Evolutionary conservation across 2,113 vertebrate species (phyloP), one percentile per base, ranked within the genome.

Genomic region (Cygnus atratus): DNA sequence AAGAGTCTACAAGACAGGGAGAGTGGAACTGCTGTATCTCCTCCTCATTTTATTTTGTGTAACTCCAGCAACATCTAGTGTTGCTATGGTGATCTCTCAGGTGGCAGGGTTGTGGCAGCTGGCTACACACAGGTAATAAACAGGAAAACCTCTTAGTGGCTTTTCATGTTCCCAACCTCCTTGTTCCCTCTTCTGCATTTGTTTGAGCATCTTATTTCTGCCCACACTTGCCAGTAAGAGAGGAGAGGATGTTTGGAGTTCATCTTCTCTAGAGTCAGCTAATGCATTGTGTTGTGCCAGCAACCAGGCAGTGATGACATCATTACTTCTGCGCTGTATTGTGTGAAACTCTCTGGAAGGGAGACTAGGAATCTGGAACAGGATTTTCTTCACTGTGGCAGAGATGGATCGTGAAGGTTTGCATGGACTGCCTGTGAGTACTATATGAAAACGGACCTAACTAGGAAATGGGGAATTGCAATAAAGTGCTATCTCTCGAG

Each of bases 11-110:
- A 4, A 37, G 46, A 61, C 66, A 70, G 57, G 66, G 18, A 21
- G 15, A 29, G 15, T 48, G 26, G 11, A 5, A 1, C 12, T 24
- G 39, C 21, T 73, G 21, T 39, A 15, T 43, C 52, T 81, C 29
- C 41, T 92, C 46, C 22, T 59, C 19, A 7, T 66, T 14, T 72
- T 92, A 78, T 77, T 92, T n/a, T 78, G 82, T 91, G 95, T 95
- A 91, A 52, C 77, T 91, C 84, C 81, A 70, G 59, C 95, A 97
- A 94, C 97, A 92, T 72, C 88, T 90, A 20, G 57, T 88, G 98
- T 98, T 98, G 97, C 98, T 94, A 97, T 97, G 97, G 98, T 96
- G 97, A 97, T 94, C 92, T 97, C 97, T 98, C 98, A 96, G 96
- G 97, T 97, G 97, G 96, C 96, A 91, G 66, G 81, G 92, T 95